Conservation (phyloP, 1,140 invertebrate species). For the Bombus breviceps region DNA sequence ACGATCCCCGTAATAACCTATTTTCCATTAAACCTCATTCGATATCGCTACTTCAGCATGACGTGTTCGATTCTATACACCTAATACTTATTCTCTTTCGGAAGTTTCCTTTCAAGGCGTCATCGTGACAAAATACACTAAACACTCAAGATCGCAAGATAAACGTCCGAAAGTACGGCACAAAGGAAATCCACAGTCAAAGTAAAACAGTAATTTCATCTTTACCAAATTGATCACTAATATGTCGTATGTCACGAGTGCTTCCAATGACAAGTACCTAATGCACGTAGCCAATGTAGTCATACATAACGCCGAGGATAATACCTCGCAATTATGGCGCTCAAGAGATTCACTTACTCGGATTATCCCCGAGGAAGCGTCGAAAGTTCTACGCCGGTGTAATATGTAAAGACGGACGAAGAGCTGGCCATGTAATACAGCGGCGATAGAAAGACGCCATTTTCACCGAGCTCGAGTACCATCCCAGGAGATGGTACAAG, state of each 20-base stretch:
- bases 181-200: not conserved
- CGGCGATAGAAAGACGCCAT: slow-evolving; percentile 47
- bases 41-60: not conserved
- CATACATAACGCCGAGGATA: not conserved
- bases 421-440: slow-evolving; percentile 29
- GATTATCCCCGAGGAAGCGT: slow-evolving; percentile 12
- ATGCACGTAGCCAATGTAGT: too few relatives aligned
- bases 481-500: not conserved
- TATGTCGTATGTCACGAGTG: too few relatives aligned
- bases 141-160: too few relatives aligned
- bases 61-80: not conserved
- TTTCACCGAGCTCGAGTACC: not conserved
- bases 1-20: not conserved
- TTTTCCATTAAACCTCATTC: not conserved
- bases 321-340: slow-evolving; percentile 8
- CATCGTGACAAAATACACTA: too few relatives aligned
- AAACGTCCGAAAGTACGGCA: not conserved
- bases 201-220: not conserved
- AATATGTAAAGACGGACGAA: slow-evolving; percentile 29
- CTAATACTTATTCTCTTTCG: not conserved
- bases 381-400: slow-evolving; percentile 12
- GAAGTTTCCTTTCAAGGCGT: not conserved
- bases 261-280: not conserved
- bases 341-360: slow-evolving; percentile 25
- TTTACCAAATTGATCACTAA: too few relatives aligned